Percentiles rank a stretch among this genome's conserved stretches.
Conservation (phyloP, 2,113 vertebrate genomes). For the Ploceus nigricollis region DNA sequence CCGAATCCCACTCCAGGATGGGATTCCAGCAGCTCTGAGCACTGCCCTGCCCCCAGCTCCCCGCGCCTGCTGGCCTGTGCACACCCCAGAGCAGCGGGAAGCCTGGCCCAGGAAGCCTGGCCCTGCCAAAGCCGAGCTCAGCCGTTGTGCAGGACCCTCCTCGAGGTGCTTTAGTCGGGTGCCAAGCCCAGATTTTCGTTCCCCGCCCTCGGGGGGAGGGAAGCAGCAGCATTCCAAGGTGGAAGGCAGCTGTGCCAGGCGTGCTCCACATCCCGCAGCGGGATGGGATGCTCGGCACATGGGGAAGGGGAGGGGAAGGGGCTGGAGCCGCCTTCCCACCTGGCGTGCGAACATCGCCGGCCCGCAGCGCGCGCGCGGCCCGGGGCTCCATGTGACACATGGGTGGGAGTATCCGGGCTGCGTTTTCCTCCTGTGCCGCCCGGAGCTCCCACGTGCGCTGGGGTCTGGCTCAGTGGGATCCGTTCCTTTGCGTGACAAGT, state of each 20-base stretch:
- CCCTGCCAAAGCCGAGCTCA: neutral
- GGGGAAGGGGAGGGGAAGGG: neutral
- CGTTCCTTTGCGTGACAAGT: neutral
- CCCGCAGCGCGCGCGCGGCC: no score
- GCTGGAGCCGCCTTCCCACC: neutral
- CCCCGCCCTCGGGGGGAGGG: neutral
- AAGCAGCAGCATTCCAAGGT: neutral
- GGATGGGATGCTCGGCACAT: neutral
- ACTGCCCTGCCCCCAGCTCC: neutral
- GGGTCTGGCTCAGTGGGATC: neutral
- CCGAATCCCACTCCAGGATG: no score
- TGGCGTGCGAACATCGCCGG: rapidly evolving
- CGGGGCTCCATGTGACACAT: neutral
- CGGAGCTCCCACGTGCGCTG: rapidly evolving
- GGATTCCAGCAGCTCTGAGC: neutral
- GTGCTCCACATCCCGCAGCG: neutral
- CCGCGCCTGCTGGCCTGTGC: rapidly evolving
- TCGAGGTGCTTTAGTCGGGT: neutral
- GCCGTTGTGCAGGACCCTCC: rapidly evolving
- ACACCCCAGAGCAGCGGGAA: neutral
- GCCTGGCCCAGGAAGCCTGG: neutral
- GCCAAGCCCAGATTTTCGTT: neutral
- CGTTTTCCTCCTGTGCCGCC: neutral
- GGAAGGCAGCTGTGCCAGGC: neutral
- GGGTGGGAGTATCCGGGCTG: neutral